phyloP scores from a whole-genome alignment of 2,797 vertebrate genomes.

The Clamator glandarius region DNA sequence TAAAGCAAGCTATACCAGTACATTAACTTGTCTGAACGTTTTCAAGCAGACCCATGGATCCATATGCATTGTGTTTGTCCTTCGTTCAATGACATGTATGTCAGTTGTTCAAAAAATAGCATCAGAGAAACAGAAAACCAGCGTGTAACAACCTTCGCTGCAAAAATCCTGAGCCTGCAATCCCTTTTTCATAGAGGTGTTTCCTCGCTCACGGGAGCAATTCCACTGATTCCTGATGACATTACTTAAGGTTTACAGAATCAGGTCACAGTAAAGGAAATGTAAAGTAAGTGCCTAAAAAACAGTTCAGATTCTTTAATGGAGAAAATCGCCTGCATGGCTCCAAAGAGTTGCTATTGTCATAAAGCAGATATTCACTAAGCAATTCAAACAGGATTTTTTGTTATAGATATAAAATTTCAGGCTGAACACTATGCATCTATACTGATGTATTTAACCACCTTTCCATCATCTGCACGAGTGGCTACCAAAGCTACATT shows the following conservation, averaged over 20 bases:
- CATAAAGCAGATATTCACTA: not conserved
- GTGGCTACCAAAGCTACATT: conserved; percentile 36
- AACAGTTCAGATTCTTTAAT: not conserved
- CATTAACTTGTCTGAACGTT: not conserved
- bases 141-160: not conserved
- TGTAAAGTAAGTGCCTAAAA: not conserved
- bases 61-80: not conserved
- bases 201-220: not conserved
- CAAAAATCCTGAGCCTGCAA: not conserved
- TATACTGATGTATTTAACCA: not conserved
- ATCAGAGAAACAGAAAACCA: not conserved
- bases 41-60: not conserved
- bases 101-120: not conserved
- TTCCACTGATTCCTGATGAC: not conserved
- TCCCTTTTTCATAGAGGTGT: not conserved
- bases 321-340: not conserved
- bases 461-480: conserved; percentile 27
- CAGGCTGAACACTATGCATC: not conserved
- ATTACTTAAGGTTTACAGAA: not conserved
- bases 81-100: not conserved
- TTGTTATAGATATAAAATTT: not conserved
- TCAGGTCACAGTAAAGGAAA: not conserved
- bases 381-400: not conserved
- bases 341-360: not conserved
- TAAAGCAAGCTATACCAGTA: not conserved